A percentile compares a stretch with the other conserved stretches of the same genome.
These are phyloP conservation scores for Megaceryle torquata DNA, from an alignment of 2,113 vertebrate species.

Conservation along the genomic window DNA sequence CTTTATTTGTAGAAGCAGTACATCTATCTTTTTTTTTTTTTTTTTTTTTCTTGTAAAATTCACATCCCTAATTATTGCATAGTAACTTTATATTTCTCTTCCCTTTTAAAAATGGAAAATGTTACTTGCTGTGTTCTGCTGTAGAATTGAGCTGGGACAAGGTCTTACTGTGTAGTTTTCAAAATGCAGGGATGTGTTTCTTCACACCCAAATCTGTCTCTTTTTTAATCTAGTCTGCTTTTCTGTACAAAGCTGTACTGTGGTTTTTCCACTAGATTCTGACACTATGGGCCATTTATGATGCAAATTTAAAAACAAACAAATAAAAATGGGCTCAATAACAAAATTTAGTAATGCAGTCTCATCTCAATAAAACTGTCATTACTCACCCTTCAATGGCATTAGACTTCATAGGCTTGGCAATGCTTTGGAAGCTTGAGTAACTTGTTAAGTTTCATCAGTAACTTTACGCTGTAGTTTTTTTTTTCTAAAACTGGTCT, in stretches of 20 bases:
- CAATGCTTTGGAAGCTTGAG: background rate
- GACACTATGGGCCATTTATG: background rate
- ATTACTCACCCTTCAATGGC: fast-evolving
- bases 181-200: background rate
- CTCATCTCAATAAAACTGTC: background rate
- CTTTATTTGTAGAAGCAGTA: background rate
- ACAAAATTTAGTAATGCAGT: background rate
- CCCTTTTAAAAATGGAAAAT: background rate
- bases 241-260: background rate
- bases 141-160: background rate
- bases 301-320: background rate
- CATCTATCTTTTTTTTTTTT: background rate
- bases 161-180: background rate
- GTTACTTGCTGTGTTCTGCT: background rate
- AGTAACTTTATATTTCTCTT: background rate
- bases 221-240: background rate
- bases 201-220: background rate
- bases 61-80: background rate
- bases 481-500: background rate
- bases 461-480: background rate
- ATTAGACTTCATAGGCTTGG: background rate
- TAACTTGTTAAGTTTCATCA: background rate
- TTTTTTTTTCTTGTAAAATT: background rate
- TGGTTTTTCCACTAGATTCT: background rate
- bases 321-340: background rate